These are phyloP conservation scores for Acanthosepion pharaonis DNA, from an alignment of 2,888 invertebrate species.

Conservation along the genomic window DNA sequence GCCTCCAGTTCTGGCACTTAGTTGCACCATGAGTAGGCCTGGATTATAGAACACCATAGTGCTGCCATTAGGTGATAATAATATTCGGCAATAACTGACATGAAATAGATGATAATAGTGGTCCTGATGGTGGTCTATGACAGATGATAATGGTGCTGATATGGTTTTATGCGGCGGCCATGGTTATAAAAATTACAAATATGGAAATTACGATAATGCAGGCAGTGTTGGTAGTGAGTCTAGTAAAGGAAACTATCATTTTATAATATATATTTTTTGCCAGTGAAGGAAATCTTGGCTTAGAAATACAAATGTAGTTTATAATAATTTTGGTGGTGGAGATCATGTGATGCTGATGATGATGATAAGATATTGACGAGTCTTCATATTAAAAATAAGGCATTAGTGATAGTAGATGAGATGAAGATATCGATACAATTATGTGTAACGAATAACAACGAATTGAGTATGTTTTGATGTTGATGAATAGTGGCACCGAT, in stretches of 20 bases:
- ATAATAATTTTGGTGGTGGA: not conserved
- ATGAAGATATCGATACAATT: no score
- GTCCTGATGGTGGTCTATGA: not conserved
- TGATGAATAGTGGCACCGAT: not conserved
- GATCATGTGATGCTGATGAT: not conserved
- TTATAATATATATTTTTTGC: no score
- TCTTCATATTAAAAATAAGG: no score
- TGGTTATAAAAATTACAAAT: no score
- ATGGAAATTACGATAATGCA: not conserved
- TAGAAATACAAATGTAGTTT: not conserved
- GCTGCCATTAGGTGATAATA: no score
- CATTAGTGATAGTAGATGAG: not conserved
- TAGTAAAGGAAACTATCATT: not conserved
- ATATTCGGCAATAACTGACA: no score
- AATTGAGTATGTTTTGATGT: not conserved
- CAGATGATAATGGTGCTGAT: not conserved
- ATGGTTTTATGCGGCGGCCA: not conserved
- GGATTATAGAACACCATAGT: no score
- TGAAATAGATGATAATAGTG: not conserved
- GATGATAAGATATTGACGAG: not conserved
- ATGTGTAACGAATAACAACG: not conserved
- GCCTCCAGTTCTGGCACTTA: no score
- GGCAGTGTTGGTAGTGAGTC: not conserved
- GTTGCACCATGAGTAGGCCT: no score
- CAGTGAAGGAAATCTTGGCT: no score